Base-by-base conservation (phyloP, 1,140 invertebrate species). In the Drosophila repleta region DNA sequence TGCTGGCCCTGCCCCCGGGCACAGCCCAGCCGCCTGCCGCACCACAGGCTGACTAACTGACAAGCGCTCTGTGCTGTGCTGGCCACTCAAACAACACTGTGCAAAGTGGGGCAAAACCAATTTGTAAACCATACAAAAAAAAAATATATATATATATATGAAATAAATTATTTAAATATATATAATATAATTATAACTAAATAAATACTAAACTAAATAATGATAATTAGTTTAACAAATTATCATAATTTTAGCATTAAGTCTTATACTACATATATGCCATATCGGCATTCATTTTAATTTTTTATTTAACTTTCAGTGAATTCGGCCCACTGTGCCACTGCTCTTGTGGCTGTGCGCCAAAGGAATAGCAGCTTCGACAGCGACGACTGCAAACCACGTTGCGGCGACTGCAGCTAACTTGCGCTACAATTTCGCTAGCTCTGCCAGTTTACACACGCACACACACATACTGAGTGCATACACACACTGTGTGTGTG, bases 341-440 rank as follows among this genome's bases (percentile, higher is more conserved):
- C 64, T 35, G 61, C 21, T 69, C 11, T 41, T 62, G 57, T 46
- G 29, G 52, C 58, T 55, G 35, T 63, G 66, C 49, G 45, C 37
- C 60, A 62, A 48, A 56, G 32, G 58, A 70, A 26, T 32, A 51
- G 13, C 64, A 17, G 20, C 51, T 15, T 5, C 62, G 24, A 18
- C 62, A 53, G 7, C 61, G 43, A 26, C 39, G 57, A 62, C 64
- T 49, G 57, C 57, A 52, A 62, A 74, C 65, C 70, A 62, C 57
- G 70, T 62, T 74, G 64, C 35, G 60, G 45, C 76, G 55, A 62
- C 67, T 65, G 72, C 75, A 65, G 67, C 75, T 74, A 81, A 80
- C 79, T 68, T 83, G 72, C 80, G 80, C 80, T 83, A 84, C 81
- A 84, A 84, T 84, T 84, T 84, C 57, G 80, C 76, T 84, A 76